These are phyloP conservation scores for Polydrusus pterygomalis DNA, from an alignment of 2,888 invertebrate species.

Conservation along the genomic window DNA sequence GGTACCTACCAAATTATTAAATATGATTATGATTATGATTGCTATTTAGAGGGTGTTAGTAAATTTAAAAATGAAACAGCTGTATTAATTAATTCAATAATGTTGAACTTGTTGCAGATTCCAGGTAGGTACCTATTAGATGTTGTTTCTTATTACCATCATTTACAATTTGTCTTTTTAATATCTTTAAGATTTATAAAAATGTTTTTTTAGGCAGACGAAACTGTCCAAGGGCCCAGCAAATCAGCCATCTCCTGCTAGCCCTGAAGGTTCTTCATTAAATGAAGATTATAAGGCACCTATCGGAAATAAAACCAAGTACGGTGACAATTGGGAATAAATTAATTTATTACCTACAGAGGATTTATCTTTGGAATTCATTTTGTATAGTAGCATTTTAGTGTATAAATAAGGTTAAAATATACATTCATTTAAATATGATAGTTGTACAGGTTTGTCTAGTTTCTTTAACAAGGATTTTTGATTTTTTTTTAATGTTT, in stretches of 20 bases:
- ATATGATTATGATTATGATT: neutral
- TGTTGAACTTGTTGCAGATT: too few species aligned
- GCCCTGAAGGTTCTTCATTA: constrained; percentile 23
- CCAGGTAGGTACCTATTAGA: too few species aligned
- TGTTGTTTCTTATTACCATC: too few species aligned
- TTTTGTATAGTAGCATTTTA: neutral
- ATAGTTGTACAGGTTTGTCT: too few species aligned
- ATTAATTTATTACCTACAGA: constrained; percentile 11
- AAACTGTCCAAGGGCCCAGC: constrained; percentile 36
- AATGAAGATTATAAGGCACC: constrained; percentile 32
- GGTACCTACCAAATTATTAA: constrained; percentile 29
- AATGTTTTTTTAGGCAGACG: constrained; percentile 47
- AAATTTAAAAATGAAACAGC: too few species aligned
- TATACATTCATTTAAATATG: neutral
- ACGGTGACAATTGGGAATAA: constrained; percentile 63
- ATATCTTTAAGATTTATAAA: too few species aligned
- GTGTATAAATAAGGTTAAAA: constrained; percentile 2
- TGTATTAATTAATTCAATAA: too few species aligned
- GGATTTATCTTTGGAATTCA: constrained; percentile 16
- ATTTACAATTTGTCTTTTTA: too few species aligned
- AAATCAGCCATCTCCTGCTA: constrained; percentile 38
- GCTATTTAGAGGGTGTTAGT: too few species aligned
- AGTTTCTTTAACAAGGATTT: neutral
- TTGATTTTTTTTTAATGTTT: neutral
- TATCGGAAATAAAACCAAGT: constrained; percentile 61